Evolutionary conservation across 2,797 vertebrate genomes (phyloP), one percentile per base, ranked within the genome.

Genomic region (Myripristis jacobus): DNA sequence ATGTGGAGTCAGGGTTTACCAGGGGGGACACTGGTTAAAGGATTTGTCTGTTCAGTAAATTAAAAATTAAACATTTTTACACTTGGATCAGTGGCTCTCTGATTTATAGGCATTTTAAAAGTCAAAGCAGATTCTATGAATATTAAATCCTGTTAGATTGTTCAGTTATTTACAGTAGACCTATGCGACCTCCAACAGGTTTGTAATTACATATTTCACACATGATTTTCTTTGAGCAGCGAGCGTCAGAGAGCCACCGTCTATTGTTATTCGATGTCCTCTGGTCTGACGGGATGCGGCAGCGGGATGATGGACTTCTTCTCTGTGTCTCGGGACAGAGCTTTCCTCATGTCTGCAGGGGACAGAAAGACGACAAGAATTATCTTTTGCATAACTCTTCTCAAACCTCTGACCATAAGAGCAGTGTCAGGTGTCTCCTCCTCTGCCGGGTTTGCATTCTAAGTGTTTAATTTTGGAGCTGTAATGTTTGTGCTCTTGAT

Each of bases 251-350:
- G 92, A 95, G 94, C 91, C 93, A 92, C 91, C 63, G 88, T 74
- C 88, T 75, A 65, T 48, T 79, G 94, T 94, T 96, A 98, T 94
- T 99, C 98, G 4, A 97, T 98, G 84, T 98, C 97, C 79, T 99
- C 97, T 0, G 97, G 97, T 78, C 97, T 91, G 82, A 99, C 97
- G 0, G 97, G 98, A 71, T 99, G 96, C 0, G 97, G 98, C 78
- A 98, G 88, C 0, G 97, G 97, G 87, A 98, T 89, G 87, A 98
- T 97, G 0, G 96, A 99, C 91, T 98, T 98, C 94, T 97, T 99
- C 87, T 99, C 96, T 0, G 92, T 93, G 91, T 99, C 97, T 86
- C 97, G 94, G 73, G 96, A 98, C 87, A 99, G 92, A 44, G 97
- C 96, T 87, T 99, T 98, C 87, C 97, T 96, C 97, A 98, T 99